Conservation (phyloP, 2,113 vertebrate species). For the Cynoglossus semilaevis region DNA sequence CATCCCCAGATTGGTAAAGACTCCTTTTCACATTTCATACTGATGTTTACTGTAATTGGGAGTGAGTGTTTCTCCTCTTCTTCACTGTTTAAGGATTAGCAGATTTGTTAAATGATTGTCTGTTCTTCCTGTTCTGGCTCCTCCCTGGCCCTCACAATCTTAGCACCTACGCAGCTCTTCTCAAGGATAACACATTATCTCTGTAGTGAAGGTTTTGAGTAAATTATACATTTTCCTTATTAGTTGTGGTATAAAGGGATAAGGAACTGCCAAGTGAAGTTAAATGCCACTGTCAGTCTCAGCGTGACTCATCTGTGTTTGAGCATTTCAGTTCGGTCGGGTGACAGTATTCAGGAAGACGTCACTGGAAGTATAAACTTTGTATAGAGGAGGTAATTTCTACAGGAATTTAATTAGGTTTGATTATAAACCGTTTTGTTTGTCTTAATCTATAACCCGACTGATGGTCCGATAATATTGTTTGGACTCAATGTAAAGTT, state of each 20-base stretch:
- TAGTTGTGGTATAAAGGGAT: constrained; percentile 69
- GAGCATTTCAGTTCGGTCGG: constrained; percentile 37
- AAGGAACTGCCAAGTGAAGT: constrained; percentile 62
- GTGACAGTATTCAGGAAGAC: constrained; percentile 51
- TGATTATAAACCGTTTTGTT: too few relatives aligned
- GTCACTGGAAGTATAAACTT: constrained; percentile 23
- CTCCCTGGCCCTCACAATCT: constrained; percentile 43
- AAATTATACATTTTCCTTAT: constrained; percentile 71
- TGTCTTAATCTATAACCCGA: too few relatives aligned
- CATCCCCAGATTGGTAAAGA: constrained; percentile 5
- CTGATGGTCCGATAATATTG: too few relatives aligned
- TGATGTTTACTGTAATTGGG: constrained; percentile 49
- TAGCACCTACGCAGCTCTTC: constrained; percentile 26
- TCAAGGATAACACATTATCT: constrained; percentile 71
- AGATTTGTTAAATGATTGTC: constrained; percentile 68
- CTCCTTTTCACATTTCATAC: constrained; percentile 21
- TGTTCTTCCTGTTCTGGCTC: constrained; percentile 45
- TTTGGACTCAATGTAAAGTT: too few relatives aligned
- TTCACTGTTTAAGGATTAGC: constrained; percentile 65
- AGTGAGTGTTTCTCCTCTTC: constrained; percentile 38
- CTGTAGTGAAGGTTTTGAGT: constrained; percentile 63
- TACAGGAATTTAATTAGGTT: too few relatives aligned
- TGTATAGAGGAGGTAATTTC: too few relatives aligned
- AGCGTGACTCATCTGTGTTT: constrained; percentile 31
- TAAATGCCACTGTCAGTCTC: constrained; percentile 74